These are phyloP conservation scores for Entomobrya proxima DNA, from an alignment of 2,888 invertebrate genomes.

Conservation along the genomic window DNA sequence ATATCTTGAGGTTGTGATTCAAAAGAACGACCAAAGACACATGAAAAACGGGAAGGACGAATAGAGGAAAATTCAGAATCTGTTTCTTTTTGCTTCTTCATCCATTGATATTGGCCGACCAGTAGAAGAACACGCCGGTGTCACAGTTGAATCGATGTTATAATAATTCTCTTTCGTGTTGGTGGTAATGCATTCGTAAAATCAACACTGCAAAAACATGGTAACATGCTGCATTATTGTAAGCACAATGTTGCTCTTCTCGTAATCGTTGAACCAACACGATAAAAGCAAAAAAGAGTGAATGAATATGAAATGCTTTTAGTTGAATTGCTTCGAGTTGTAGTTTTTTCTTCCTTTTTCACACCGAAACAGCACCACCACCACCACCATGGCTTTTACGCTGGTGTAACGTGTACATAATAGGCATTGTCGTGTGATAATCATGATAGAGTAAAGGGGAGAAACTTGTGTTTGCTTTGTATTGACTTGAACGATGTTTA, in stretches of 20 bases:
- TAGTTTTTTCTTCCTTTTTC: neutral
- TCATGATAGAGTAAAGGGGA: neutral
- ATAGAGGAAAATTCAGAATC: too few species aligned
- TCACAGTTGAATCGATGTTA: too few species aligned
- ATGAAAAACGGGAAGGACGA: too few species aligned
- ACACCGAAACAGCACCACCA: neutral
- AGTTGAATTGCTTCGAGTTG: slow-evolving; percentile 26
- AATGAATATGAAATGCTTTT: slow-evolving; percentile 53
- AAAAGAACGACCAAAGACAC: too few species aligned
- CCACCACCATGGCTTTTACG: neutral
- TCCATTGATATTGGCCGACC: too few species aligned
- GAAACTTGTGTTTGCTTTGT: slow-evolving; percentile 33
- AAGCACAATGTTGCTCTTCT: neutral
- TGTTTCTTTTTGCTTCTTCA: too few species aligned
- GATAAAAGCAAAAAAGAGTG: neutral
- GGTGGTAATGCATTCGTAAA: too few species aligned
- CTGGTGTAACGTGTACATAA: neutral
- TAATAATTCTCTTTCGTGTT: too few species aligned
- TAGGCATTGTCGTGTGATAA: too few species aligned
- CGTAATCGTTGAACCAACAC: neutral
- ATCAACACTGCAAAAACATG: too few species aligned
- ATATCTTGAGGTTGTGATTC: too few species aligned
- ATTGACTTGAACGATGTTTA: slow-evolving; percentile 5
- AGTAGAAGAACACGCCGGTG: too few species aligned
- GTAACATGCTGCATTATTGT: neutral